Evolutionary conservation across 1,140 invertebrate species (phyloP), one percentile per base, ranked within the genome.

Genomic region (Drosophila nannoptera): DNA sequence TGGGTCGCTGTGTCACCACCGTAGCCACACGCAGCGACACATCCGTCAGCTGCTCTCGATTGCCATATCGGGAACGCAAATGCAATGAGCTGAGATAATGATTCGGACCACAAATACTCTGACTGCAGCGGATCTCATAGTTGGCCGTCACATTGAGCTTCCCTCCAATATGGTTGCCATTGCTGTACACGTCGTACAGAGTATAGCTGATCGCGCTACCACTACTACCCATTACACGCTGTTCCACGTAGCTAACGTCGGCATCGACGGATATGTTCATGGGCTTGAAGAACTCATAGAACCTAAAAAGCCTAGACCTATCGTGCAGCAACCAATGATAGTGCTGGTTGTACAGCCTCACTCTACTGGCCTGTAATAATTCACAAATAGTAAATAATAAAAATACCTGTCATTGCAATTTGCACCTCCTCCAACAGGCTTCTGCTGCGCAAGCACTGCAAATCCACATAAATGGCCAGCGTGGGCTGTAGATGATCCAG

Each of bases 271-370:
- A 88, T 5, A 88, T 68, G 35, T 87, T 87, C 2, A 73, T 71
- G 1, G 62, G 32, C 2, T 38, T 43, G 35, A 84, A 80, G 12
- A 63, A 71, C 6, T 60, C 8, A 2, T 74, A 71, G 22, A 84
- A 86, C 6, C 32, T 35, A 4, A 42, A 33, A 0, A 2, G 22
- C 0, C 53, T 46, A n/a, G 58, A 16, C 16, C 61, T 62, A 35
- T 73, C 75, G 33, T 88, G 84, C 29, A 88, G 36, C 0, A 88
- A 53, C 87, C 87, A 88, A 46, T 86, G 75, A 55, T 86, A 88
- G 38, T 88, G 83, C 32, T 88, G 77, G 46, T 82, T 88, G 46
- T 73, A 88, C 0, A 88, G 58, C 31, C 80, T 67, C 5, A 61
- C 8, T 0, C 48, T 48, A 67, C 77, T 77, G 2, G 70, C 74